phyloP scores from a whole-genome alignment of 2,113 vertebrate species.

The Psettodes erumei region DNA sequence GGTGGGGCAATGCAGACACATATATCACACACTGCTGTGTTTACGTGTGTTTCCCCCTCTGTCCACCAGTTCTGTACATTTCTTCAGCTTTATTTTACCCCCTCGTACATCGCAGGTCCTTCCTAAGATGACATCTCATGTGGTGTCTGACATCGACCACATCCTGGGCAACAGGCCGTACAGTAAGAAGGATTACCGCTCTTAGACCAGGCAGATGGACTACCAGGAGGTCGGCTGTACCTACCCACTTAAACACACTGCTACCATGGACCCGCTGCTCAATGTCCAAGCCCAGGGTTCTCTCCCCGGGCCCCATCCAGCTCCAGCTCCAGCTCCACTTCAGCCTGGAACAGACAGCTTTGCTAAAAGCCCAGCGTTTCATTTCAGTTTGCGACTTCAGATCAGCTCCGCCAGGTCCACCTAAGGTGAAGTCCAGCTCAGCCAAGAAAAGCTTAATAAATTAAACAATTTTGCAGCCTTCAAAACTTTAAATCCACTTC shows the following conservation, averaged over 20 bases:
- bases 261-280: conserved; percentile 62
- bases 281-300: conserved; percentile 43
- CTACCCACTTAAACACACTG: conserved; percentile 58
- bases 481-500: too few relatives aligned
- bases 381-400: conserved; percentile 54
- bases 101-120: too few relatives aligned
- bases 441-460: conserved; percentile 37
- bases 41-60: background rate
- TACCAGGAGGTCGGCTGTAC: conserved; percentile 39
- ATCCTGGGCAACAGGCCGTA: conserved; percentile 96
- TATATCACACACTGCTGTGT: conserved; percentile 11
- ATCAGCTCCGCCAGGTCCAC: conserved; percentile 80
- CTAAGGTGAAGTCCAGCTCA: conserved; percentile 66
- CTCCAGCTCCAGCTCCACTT: conserved; percentile 41
- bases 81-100: too few relatives aligned
- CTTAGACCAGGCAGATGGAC: conserved; percentile 80
- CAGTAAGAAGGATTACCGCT: conserved; percentile 97
- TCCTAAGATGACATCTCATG: conserved; percentile 97
- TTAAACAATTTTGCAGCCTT: conserved; percentile 49
- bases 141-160: conserved; percentile 95
- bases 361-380: conserved; percentile 29
- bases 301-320: conserved; percentile 40
- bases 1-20: conserved; percentile 76
- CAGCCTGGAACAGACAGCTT: conserved; percentile 56
- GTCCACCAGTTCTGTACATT: background rate